These are phyloP conservation scores for Cyclargus thomasi DNA, from an alignment of 1,140 invertebrate species.

Conservation along the genomic window DNA sequence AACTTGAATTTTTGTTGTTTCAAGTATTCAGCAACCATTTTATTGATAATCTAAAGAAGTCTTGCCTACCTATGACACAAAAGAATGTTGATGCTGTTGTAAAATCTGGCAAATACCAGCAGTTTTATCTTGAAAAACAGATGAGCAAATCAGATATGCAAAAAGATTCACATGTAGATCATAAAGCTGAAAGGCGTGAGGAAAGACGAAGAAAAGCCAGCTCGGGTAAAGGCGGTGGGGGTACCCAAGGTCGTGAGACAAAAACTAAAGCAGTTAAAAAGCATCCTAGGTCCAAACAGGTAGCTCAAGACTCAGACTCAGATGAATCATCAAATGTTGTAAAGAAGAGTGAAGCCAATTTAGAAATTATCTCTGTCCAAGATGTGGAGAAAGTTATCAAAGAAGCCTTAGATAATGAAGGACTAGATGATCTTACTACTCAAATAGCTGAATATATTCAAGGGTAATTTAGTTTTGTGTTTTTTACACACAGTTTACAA, in stretches of 20 bases:
- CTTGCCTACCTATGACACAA: slow-evolving; percentile 81
- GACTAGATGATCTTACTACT: slow-evolving; percentile 78
- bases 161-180: slow-evolving; percentile 67
- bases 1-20: slow-evolving; percentile 31
- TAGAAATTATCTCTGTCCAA: slow-evolving; percentile 80
- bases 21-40: slow-evolving; percentile 79
- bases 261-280: slow-evolving; percentile 96
- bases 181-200: slow-evolving; percentile 86
- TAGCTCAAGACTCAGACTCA: slow-evolving; percentile 77
- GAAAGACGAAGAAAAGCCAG: slow-evolving; percentile 91
- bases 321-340: slow-evolving; percentile 74
- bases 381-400: slow-evolving; percentile 83
- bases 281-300: slow-evolving; percentile 72
- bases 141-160: slow-evolving; percentile 66
- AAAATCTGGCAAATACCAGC: slow-evolving; percentile 80
- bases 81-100: slow-evolving; percentile 84
- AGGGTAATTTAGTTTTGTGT: slow-evolving; percentile 51
- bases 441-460: slow-evolving; percentile 78
- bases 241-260: slow-evolving; percentile 94
- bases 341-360: slow-evolving; percentile 54
- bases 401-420: slow-evolving; percentile 78
- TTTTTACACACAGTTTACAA: neutral
- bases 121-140: slow-evolving; percentile 78
- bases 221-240: slow-evolving; percentile 90
- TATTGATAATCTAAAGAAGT: slow-evolving; percentile 81